phyloP scores from a whole-genome alignment of 2,888 invertebrate species.

The Coenonympha arcania region DNA sequence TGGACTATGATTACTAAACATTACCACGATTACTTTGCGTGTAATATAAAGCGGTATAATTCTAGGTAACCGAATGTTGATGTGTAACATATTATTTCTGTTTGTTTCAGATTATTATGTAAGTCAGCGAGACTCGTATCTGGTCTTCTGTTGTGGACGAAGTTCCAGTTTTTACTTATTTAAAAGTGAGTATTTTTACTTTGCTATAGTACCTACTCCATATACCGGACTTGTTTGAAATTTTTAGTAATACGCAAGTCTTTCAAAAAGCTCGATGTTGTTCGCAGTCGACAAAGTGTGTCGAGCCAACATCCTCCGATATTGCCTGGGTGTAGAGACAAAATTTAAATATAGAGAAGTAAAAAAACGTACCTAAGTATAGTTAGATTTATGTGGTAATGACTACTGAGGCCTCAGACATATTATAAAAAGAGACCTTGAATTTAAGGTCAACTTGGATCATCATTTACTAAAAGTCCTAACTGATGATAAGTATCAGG shows the following conservation, averaged over 20 bases:
- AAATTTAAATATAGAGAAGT: too few species aligned
- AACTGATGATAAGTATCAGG: background rate
- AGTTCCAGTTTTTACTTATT: conserved; percentile 16
- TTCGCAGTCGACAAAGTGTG: too few species aligned
- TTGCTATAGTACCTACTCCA: too few species aligned
- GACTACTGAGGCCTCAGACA: too few species aligned
- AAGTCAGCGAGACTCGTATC: conserved; percentile 11
- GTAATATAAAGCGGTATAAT: conserved; percentile 2
- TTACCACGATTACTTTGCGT: conserved; percentile 2
- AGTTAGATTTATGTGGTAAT: too few species aligned
- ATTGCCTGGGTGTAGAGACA: too few species aligned
- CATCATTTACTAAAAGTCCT: background rate
- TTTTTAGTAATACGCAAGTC: too few species aligned
- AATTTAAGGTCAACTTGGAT: background rate
- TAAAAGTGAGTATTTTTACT: conserved; percentile 15
- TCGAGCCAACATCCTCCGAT: too few species aligned
- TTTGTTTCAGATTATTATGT: conserved; percentile 27
- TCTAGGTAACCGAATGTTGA: conserved; percentile 1
- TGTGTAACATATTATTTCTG: conserved; percentile 8
- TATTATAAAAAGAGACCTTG: background rate
- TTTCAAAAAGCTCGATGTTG: too few species aligned
- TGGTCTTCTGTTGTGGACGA: conserved; percentile 12
- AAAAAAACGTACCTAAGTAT: too few species aligned
- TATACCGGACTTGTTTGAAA: too few species aligned
- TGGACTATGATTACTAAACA: conserved; percentile 4